Base-by-base conservation (phyloP, 2,797 vertebrate species). In the Phylloscopus collybita region DNA sequence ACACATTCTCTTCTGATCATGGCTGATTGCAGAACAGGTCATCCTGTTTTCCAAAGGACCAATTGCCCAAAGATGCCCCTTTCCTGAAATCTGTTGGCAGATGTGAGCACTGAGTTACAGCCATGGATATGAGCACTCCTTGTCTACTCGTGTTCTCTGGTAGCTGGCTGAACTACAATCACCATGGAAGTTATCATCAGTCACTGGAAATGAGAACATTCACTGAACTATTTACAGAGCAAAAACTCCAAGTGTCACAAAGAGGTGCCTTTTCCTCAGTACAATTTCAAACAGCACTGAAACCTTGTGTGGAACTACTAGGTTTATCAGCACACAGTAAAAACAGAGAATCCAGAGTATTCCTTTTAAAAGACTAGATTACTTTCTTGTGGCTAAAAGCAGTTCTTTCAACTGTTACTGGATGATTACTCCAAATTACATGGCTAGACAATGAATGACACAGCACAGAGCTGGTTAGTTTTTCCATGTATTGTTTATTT, bases 131-230 rank as follows among this genome's bases (percentile, higher is more conserved):
- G 59, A 88, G 49, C 8, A 1, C 16, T 78, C 30, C 65, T 90
- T 72, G 47, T 94, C 65, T 82, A 66, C 80, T 82, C 38, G 71
- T 86, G 66, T 59, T 59, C 80, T 80, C 54, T 15, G 16, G 66
- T 72, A 70, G 78, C 75, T 90, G 73, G 69, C 94, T 78, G 62
- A 80, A 78, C 69, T 90, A 84, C 85, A 91, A 25, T 90, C 85
- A 86, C 90, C 73, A 71, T 89, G 83, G 92, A 95, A 95, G 84
- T 87, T 95, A 91, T 93, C 93, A 79, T 54, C 80, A 75, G 69
- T 49, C 73, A 27, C 67, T 0, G 56, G 83, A 93, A 91, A 91
- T 36, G 72, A 91, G 75, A 95, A 69, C 47, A 23, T 32, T 83
- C 57, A 7, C 88, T 74, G 61, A 85, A 65, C 74, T 67, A 8